Percentiles rank a stretch among this genome's conserved stretches.
phyloP scores from a whole-genome alignment of 2,113 vertebrate species.

The Suncus etruscus region DNA sequence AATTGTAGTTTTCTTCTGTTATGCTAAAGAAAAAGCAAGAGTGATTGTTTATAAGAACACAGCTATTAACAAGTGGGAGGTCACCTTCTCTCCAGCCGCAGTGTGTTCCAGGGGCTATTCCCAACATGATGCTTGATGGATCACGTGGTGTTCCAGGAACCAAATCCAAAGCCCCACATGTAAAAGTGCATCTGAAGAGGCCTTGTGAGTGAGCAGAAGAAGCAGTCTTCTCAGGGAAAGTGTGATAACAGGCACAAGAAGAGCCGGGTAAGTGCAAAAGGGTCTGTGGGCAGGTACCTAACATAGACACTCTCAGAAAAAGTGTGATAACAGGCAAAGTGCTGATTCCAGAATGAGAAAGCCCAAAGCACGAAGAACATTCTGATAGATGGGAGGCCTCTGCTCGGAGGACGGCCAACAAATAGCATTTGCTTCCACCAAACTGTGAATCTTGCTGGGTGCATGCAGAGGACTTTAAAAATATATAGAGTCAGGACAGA shows the following conservation, averaged over 20 bases:
- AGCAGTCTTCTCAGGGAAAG: neutral
- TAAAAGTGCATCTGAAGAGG: neutral
- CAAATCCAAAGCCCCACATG: no score
- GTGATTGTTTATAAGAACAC: neutral
- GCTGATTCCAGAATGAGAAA: neutral
- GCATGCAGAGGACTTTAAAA: neutral
- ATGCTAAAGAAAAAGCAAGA: conserved; percentile 88
- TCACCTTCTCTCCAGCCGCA: no score
- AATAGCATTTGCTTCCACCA: neutral
- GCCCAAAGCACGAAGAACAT: neutral
- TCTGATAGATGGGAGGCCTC: no score
- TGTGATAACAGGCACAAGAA: no score
- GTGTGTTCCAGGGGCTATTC: no score
- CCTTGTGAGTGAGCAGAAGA: neutral
- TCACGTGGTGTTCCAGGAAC: no score
- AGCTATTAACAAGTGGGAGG: neutral
- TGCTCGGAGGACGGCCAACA: neutral
- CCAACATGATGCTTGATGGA: no score
- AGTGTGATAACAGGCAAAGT: neutral
- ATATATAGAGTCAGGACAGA: neutral
- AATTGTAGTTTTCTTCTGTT: conserved; percentile 91
- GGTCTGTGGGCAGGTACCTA: no score
- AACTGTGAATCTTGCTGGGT: neutral
- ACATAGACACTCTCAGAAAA: no score
- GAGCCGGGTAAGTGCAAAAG: no score